Conservation (phyloP, 2,888 invertebrate genomes). For the Pseudococcus jackbeardsleyi region DNA sequence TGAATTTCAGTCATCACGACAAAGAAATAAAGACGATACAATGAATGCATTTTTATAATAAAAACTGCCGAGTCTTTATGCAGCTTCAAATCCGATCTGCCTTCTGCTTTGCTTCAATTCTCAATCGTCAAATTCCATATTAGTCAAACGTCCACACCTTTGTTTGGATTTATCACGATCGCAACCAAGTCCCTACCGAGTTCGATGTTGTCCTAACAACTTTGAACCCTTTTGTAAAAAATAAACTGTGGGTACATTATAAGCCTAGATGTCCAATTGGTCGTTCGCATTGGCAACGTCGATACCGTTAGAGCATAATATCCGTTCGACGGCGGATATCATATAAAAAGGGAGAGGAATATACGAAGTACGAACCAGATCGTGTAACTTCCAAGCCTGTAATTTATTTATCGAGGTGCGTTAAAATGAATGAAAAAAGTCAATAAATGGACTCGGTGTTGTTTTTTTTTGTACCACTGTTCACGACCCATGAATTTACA, state of each 20-base stretch:
- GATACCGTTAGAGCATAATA: constrained; percentile 33
- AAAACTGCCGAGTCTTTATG: too few species aligned
- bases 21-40: too few species aligned
- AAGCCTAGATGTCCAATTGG: constrained; percentile 31
- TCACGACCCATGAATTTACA: neutral
- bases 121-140: neutral
- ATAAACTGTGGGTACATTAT: neutral
- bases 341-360: constrained; percentile 1
- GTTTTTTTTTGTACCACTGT: neutral
- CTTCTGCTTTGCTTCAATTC: too few species aligned
- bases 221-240: neutral
- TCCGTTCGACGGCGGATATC: constrained; percentile 47
- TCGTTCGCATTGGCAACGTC: constrained; percentile 48
- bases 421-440: constrained; percentile 1
- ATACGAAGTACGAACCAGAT: constrained; percentile 12
- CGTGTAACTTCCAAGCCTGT: constrained; percentile 16
- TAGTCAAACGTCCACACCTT: neutral
- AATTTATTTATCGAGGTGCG: constrained; percentile 40
- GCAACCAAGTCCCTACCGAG: neutral
- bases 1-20: too few species aligned
- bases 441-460: constrained; percentile 16
- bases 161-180: neutral
- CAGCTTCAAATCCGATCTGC: too few species aligned
- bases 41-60: too few species aligned
- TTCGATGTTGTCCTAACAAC: neutral